phyloP scores from a whole-genome alignment of 2,113 vertebrate species.

The Oryctolagus cuniculus region mOryCun1.1 NC_091444.1:38464001-38464500 shows the following conservation, averaged over 20 bases:
- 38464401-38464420: background rate
- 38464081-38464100: constrained; percentile 97
- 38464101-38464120: constrained; percentile 50
- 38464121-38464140: constrained; percentile 12
- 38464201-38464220: background rate
- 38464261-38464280: background rate
- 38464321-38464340: background rate
- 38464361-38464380: background rate
- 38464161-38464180: background rate
- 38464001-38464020: constrained; percentile 88
- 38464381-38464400: constrained; percentile 3
- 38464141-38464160: constrained; percentile 21
- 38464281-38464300: constrained; percentile 40
- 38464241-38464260: constrained; percentile 38
- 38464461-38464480: constrained; percentile 46
- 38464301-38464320: background rate
- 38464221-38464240: constrained; percentile 24
- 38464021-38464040: constrained; percentile 98
- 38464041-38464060: constrained; percentile 99
- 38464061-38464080: constrained; percentile 98
- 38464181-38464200: background rate
- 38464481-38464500: constrained; percentile 17
- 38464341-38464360: background rate
- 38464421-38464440: constrained; percentile 32
- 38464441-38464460: constrained; percentile 52